These are phyloP conservation scores for Galeruca laticollis DNA, from an alignment of 2,888 invertebrate species.

Conservation along the genomic window DNA sequence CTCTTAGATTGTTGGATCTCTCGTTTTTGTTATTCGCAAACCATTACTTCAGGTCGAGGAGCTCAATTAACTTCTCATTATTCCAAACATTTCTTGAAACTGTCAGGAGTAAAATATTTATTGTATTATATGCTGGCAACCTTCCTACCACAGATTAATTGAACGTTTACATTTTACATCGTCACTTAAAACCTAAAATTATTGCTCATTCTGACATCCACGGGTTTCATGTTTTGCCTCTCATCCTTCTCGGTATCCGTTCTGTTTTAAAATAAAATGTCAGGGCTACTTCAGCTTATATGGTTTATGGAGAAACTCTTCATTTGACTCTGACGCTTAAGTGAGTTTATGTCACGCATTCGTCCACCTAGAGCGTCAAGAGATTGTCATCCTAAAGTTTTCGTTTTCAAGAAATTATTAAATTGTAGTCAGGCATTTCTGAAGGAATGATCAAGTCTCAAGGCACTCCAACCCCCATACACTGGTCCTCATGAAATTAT, in stretches of 20 bases:
- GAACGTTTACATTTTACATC: not conserved
- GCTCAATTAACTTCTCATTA: not conserved
- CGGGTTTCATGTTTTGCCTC: not conserved
- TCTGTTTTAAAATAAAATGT: no score
- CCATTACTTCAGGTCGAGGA: not conserved
- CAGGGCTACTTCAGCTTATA: not conserved
- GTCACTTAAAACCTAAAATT: not conserved
- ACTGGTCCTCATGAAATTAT: not conserved
- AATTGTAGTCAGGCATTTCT: not conserved
- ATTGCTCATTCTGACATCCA: not conserved
- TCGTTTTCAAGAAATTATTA: conserved; percentile 18
- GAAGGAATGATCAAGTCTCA: not conserved
- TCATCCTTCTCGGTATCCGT: not conserved
- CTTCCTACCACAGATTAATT: not conserved
- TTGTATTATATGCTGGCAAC: not conserved
- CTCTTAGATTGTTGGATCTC: not conserved
- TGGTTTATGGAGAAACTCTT: not conserved
- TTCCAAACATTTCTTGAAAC: not conserved
- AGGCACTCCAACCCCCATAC: conserved; percentile 15
- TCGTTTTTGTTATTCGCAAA: not conserved
- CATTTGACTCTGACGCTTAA: not conserved
- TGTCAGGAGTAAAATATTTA: not conserved
- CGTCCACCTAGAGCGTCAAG: not conserved
- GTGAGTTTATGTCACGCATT: no score
- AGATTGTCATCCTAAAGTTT: no score